Evolutionary conservation across 1,140 invertebrate genomes (phyloP).

Genomic region (Penaeus vannamei): DNA sequence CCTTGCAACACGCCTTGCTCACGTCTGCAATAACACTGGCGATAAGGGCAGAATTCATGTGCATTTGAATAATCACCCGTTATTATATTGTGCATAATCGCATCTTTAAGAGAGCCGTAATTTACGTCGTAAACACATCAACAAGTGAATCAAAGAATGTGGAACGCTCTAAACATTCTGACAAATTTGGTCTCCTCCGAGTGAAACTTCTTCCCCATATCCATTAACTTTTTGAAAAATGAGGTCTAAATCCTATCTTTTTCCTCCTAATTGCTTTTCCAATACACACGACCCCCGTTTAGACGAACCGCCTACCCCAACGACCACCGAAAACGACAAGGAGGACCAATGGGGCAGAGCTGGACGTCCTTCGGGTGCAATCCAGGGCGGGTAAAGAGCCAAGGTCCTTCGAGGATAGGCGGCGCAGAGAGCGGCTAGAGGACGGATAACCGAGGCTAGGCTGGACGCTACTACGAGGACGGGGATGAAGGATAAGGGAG

Average conservation of each 20-base stretch:
- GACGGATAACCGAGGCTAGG: background rate
- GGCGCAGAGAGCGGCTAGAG: background rate
- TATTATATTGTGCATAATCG: slow-evolving; percentile 38
- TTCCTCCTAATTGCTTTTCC: slow-evolving; percentile 65
- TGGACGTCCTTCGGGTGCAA: background rate
- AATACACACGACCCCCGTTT: slow-evolving; percentile 59
- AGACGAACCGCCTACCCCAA: background rate
- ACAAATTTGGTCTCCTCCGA: background rate
- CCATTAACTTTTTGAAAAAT: slow-evolving; percentile 66
- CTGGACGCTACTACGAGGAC: background rate
- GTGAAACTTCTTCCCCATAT: slow-evolving; percentile 61
- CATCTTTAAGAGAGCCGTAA: background rate
- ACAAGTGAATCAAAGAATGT: slow-evolving; percentile 21
- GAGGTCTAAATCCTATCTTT: slow-evolving; percentile 65
- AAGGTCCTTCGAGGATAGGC: background rate
- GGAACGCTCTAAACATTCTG: slow-evolving; percentile 31
- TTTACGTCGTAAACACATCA: slow-evolving; percentile 44
- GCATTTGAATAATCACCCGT: slow-evolving; percentile 21
- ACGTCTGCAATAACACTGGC: slow-evolving; percentile 20
- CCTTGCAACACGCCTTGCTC: background rate
- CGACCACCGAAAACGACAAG: no score
- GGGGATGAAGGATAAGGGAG: background rate
- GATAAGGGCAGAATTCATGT: slow-evolving; percentile 31
- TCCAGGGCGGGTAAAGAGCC: background rate
- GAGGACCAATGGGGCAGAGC: no score